These are phyloP conservation scores for human (Homo sapiens) DNA, from an alignment of 2,113 vertebrate genomes.

Conservation along the genomic window DNA sequence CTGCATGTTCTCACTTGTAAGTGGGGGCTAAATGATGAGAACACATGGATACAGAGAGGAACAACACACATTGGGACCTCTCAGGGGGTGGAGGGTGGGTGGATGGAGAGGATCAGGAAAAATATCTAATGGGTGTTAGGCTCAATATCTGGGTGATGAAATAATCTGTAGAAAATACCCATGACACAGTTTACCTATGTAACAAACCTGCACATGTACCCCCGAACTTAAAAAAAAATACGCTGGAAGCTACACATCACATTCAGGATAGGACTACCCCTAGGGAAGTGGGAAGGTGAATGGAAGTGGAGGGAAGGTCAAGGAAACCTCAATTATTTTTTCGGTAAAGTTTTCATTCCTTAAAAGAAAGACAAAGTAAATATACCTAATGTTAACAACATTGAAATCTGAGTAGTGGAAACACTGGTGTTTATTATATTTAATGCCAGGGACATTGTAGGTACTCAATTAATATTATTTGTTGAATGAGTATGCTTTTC, in stretches of 20 bases:
- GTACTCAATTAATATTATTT: not conserved
- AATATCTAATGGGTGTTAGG: no score
- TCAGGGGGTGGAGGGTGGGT: no score
- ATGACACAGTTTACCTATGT: no score
- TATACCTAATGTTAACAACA: conserved; percentile 11
- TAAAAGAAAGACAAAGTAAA: not conserved
- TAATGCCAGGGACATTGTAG: not conserved
- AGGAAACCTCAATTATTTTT: not conserved
- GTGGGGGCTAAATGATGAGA: no score
- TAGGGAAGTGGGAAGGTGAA: not conserved
- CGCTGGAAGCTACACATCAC: not conserved
- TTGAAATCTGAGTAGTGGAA: not conserved
- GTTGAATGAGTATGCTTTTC: not conserved
- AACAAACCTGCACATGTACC: no score
- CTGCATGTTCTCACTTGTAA: no score
- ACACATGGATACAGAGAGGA: no score
- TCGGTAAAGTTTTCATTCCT: not conserved
- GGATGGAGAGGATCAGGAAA: no score
- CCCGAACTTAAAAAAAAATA: not conserved
- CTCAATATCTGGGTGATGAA: no score
- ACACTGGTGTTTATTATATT: conserved; percentile 47
- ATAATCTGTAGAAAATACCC: no score
- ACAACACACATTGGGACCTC: no score
- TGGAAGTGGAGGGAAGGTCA: not conserved
- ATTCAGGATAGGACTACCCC: not conserved